Evolutionary conservation across 2,797 vertebrate genomes (phyloP).

Genomic region (Dicrostonyx torquatus): DNA sequence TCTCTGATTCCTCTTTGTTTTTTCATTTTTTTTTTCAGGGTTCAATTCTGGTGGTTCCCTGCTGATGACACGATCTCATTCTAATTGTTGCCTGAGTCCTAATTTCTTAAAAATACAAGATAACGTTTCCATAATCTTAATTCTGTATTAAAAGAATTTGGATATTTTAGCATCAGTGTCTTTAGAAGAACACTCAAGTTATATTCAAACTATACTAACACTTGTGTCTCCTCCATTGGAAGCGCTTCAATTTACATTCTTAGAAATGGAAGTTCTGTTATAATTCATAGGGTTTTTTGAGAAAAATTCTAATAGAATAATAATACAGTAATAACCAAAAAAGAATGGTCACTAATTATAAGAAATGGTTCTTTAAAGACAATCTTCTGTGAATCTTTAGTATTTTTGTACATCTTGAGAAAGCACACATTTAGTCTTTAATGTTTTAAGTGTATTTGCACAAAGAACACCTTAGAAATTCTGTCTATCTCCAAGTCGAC

Average conservation of each 20-base stretch:
- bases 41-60: neutral
- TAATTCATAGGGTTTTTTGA: neutral
- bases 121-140: neutral
- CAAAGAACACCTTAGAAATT: neutral
- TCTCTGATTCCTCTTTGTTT: neutral
- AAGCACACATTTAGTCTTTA: neutral
- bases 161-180: neutral
- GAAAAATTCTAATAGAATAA: neutral
- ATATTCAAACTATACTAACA: neutral
- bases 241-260: neutral
- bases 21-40: neutral
- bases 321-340: neutral
- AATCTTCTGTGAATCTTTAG: neutral
- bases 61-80: neutral
- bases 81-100: neutral
- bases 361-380: neutral
- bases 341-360: slow-evolving; percentile 14
- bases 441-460: slow-evolving; percentile 19
- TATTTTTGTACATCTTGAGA: neutral
- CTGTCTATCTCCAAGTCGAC: neutral
- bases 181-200: neutral
- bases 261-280: neutral
- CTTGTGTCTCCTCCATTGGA: neutral
- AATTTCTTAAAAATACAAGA: neutral
- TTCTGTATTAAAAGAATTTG: neutral